These are phyloP conservation scores for Brenthis ino DNA, from an alignment of 2,888 invertebrate genomes.

Conservation along the genomic window DNA sequence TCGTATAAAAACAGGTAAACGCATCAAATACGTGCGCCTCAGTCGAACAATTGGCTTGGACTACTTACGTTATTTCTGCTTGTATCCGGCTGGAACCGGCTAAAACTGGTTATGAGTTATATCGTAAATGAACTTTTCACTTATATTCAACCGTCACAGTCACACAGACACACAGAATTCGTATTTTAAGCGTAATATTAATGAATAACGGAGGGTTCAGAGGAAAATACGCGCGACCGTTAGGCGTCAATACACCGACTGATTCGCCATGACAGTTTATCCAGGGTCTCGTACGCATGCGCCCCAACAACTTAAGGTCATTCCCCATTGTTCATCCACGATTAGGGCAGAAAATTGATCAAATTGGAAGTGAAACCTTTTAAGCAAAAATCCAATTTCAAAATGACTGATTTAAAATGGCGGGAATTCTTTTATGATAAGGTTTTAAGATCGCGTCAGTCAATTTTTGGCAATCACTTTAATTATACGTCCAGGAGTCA, in stretches of 20 bases:
- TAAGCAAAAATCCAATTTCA: constrained; percentile 46
- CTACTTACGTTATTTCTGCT: constrained; percentile 63
- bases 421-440: constrained; percentile 26
- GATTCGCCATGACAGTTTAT: constrained; percentile 73
- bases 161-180: constrained; percentile 37
- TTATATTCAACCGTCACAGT: constrained; percentile 45
- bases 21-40: constrained; percentile 31
- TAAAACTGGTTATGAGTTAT: constrained; percentile 29
- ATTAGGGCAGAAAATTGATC: constrained; percentile 51
- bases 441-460: constrained; percentile 12
- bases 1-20: constrained; percentile 16
- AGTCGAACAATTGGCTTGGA: constrained; percentile 41
- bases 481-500: not conserved
- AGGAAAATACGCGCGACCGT: constrained; percentile 53
- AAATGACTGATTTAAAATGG: constrained; percentile 43
- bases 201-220: constrained; percentile 18
- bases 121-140: constrained; percentile 34
- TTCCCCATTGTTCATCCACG: constrained; percentile 71
- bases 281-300: constrained; percentile 69
- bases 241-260: constrained; percentile 75
- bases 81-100: constrained; percentile 60
- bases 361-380: constrained; percentile 59
- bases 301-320: constrained; percentile 63
- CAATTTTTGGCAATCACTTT: constrained; percentile 12
- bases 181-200: constrained; percentile 26